Conservation (phyloP, 2,113 vertebrate genomes). For the Catharus bicknelli region DNA sequence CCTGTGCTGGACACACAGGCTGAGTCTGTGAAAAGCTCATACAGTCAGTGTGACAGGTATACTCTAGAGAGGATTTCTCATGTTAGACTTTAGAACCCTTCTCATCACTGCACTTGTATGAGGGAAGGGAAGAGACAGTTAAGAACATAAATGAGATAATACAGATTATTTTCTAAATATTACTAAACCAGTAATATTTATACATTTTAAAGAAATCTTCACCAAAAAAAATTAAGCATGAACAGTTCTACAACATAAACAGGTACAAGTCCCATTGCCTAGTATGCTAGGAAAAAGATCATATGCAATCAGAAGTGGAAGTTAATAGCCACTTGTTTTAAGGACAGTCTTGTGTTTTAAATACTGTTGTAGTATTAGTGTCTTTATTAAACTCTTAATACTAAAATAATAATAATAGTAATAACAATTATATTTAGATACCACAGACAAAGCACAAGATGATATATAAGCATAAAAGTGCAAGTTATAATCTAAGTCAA, state of each 20-base stretch:
- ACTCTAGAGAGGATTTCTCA: background rate
- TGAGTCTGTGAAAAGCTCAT: background rate
- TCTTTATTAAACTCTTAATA: background rate
- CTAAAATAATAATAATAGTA: slow-evolving; percentile 8
- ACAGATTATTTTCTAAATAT: background rate
- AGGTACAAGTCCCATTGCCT: background rate
- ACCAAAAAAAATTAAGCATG: background rate
- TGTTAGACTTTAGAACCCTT: background rate
- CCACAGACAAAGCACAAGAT: background rate
- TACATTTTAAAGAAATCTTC: background rate
- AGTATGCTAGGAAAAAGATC: background rate
- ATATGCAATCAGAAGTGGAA: background rate
- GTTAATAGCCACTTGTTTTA: background rate
- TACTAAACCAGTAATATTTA: background rate
- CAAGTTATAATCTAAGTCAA: slow-evolving; percentile 20
- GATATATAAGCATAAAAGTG: slow-evolving; percentile 15
- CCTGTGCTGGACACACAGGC: fast-evolving
- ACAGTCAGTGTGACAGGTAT: background rate
- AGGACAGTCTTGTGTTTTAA: background rate
- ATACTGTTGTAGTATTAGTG: background rate
- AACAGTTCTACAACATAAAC: background rate
- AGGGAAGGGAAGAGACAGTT: background rate
- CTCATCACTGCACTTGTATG: background rate
- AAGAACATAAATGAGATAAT: background rate
- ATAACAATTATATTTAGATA: background rate